A percentile compares a stretch with the other conserved stretches of the same genome.
Evolutionary conservation across 2,888 invertebrate species (phyloP).

Genomic region (Gibbula magus): DNA sequence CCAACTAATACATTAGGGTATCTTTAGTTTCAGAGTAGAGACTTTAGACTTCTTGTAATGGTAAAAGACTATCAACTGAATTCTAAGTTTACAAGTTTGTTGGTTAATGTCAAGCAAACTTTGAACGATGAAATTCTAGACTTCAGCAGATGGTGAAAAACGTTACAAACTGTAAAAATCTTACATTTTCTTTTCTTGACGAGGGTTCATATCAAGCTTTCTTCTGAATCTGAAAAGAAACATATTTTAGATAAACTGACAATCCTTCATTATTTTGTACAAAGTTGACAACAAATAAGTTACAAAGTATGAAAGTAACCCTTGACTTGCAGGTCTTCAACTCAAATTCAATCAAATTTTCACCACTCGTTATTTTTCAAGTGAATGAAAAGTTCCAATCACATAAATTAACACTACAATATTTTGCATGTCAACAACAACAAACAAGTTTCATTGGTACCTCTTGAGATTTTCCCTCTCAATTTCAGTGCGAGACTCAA

Average conservation of each 20-base stretch:
- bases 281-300: neutral
- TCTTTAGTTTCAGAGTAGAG: too few relatives aligned
- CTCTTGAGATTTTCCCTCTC: slow-evolving; percentile 21
- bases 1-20: too few relatives aligned
- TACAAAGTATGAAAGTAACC: neutral
- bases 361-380: too few relatives aligned
- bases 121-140: too few relatives aligned
- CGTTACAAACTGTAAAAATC: neutral
- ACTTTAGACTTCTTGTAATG: neutral
- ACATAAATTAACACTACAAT: too few relatives aligned
- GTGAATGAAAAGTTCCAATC: too few relatives aligned
- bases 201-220: slow-evolving; percentile 43
- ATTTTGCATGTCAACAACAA: too few relatives aligned
- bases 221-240: slow-evolving; percentile 44
- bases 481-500: neutral
- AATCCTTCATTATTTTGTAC: neutral
- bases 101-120: too few relatives aligned
- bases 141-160: neutral
- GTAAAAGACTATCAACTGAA: neutral
- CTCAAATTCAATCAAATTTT: too few relatives aligned
- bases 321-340: neutral
- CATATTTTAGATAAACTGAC: neutral
- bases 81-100: neutral
- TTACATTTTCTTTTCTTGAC: slow-evolving; percentile 58
- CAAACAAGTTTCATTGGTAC: neutral